Evolutionary conservation across 2,113 vertebrate genomes (phyloP).

Genomic region (Oenanthe oenanthe): DNA sequence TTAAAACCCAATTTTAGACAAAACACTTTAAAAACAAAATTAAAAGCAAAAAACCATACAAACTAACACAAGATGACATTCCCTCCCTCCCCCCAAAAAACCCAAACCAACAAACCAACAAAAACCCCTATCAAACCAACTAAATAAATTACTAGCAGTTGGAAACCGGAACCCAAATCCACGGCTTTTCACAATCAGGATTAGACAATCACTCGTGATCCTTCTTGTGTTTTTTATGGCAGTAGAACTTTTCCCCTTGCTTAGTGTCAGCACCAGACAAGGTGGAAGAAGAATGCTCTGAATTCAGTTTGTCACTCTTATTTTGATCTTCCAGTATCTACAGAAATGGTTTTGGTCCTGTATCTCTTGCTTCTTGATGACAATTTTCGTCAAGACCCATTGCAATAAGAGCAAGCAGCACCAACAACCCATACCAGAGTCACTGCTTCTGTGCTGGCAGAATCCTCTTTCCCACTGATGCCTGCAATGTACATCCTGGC

Average conservation of each 20-base stretch:
- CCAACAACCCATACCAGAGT: neutral
- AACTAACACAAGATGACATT: neutral
- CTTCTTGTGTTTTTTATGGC: neutral
- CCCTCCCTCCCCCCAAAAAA: accelerated
- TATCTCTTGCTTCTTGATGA: neutral
- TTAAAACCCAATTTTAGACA: neutral
- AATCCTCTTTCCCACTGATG: neutral
- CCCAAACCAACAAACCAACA: neutral
- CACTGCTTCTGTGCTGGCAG: neutral
- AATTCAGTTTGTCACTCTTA: neutral
- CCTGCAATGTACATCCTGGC: neutral
- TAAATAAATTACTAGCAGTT: neutral
- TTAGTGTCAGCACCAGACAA: neutral
- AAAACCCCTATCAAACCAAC: neutral
- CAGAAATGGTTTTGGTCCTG: neutral
- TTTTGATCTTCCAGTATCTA: neutral
- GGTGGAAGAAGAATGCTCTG: neutral
- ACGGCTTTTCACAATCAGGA: neutral
- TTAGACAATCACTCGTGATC: neutral
- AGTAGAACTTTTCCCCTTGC: neutral
- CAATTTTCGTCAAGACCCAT: neutral
- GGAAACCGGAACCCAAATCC: neutral
- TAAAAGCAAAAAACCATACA: neutral
- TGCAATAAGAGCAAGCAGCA: neutral
- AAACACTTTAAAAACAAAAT: neutral